phyloP scores from a whole-genome alignment of 2,113 vertebrate species.

The Crypturellus undulatus region DNA sequence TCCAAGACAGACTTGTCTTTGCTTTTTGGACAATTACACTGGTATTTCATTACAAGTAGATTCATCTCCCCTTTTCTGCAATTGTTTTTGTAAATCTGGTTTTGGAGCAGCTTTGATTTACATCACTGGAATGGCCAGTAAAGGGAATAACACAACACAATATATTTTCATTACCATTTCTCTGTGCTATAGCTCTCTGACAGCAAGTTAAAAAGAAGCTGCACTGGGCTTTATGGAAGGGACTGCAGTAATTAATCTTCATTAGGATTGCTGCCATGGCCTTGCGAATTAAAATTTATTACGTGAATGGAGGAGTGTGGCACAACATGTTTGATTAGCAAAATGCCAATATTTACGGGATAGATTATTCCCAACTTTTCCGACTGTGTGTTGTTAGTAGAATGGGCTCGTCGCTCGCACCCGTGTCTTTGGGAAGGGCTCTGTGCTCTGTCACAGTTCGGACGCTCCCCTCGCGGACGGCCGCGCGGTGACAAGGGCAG shows the following conservation, averaged over 20 bases:
- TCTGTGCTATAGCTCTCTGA: constrained; percentile 46
- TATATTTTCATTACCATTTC: constrained; percentile 69
- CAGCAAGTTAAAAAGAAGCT: constrained; percentile 66
- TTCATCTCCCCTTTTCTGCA: constrained; percentile 20
- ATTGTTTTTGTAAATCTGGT: constrained; percentile 20
- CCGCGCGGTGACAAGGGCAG: neutral
- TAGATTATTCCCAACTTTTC: constrained; percentile 42
- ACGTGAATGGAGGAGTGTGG: constrained; percentile 54
- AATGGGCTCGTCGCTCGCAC: constrained; percentile 49
- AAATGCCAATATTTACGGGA: constrained; percentile 59
- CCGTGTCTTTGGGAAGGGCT: neutral
- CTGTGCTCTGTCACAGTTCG: neutral
- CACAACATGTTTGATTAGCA: constrained; percentile 70
- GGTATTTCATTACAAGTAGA: constrained; percentile 17
- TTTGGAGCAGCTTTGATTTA: constrained; percentile 46
- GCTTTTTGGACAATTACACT: neutral
- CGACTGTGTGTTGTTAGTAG: constrained; percentile 48
- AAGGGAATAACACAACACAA: constrained; percentile 21
- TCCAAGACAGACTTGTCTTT: neutral
- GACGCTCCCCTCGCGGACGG: neutral
- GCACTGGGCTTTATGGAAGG: constrained; percentile 58
- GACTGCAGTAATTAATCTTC: constrained; percentile 81
- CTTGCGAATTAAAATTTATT: constrained; percentile 79
- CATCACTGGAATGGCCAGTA: constrained; percentile 21
- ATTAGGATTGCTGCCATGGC: constrained; percentile 70